A percentile compares a stretch with the other conserved stretches of the same genome.
Evolutionary conservation across 2,797 vertebrate species (phyloP).

Genomic region (Catamblyrhynchus diadema): DNA sequence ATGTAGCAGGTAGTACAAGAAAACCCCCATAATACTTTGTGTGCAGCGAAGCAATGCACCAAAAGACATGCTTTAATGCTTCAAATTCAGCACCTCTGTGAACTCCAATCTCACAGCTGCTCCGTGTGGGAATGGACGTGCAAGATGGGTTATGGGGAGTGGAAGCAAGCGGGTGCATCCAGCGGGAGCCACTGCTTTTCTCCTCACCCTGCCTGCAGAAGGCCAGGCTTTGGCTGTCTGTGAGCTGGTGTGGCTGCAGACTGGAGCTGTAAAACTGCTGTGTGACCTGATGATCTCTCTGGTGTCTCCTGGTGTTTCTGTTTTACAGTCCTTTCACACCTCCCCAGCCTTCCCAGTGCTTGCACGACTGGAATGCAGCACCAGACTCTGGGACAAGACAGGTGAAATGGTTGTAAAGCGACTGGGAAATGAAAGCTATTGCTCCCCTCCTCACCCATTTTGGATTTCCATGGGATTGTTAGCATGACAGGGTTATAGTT

Average conservation of each 20-base stretch:
- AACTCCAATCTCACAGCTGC: neutral
- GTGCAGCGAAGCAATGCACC: neutral
- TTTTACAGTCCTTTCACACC: neutral
- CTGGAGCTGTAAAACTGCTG: neutral
- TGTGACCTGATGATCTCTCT: neutral
- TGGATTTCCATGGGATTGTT: neutral
- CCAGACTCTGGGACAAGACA: neutral
- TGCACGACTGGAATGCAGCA: neutral
- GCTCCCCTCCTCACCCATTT: neutral
- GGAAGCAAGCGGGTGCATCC: neutral
- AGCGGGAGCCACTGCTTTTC: accelerated
- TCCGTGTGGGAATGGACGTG: accelerated
- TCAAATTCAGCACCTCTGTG: neutral
- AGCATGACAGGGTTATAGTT: neutral
- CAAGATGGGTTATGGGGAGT: neutral
- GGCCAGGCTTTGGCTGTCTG: neutral
- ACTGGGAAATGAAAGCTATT: neutral
- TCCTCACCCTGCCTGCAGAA: neutral
- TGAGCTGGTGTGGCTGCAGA: neutral
- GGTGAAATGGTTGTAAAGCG: neutral
- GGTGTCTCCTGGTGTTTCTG: neutral
- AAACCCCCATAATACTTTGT: neutral
- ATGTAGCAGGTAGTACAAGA: neutral
- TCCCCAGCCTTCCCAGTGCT: neutral
- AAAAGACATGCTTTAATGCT: neutral